Percentiles rank a stretch among this genome's conserved stretches.
Evolutionary conservation across 2,797 vertebrate genomes (phyloP).

Genomic region (Meda fulgida): DNA sequence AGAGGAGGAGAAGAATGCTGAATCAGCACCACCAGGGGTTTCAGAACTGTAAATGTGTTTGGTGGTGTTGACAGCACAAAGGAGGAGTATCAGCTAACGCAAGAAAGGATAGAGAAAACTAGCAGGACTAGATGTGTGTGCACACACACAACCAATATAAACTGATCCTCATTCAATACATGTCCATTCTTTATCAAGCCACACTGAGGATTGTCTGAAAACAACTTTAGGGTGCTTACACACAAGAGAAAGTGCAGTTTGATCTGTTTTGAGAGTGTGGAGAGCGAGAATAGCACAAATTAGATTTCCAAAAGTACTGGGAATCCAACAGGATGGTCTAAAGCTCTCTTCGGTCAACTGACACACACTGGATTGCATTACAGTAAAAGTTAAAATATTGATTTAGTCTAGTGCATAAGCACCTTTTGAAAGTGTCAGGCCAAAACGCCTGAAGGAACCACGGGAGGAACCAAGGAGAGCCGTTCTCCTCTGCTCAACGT

Average conservation of each 20-base stretch:
- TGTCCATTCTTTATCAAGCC: background rate
- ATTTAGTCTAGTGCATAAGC: background rate
- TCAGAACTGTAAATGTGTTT: slow-evolving; percentile 17
- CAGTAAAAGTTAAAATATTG: background rate
- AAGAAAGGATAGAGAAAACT: background rate
- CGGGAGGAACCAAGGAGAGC: background rate
- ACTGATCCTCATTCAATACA: background rate
- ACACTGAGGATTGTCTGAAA: background rate
- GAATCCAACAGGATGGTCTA: background rate
- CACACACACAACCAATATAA: background rate
- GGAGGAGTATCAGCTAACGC: background rate
- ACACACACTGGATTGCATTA: background rate
- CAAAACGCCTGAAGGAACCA: background rate
- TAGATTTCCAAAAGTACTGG: background rate
- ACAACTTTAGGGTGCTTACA: background rate
- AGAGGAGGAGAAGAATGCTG: slow-evolving; percentile 44
- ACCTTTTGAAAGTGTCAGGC: background rate
- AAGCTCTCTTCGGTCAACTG: background rate
- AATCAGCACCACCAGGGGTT: slow-evolving; percentile 21
- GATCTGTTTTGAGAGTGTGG: background rate
- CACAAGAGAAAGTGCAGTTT: background rate
- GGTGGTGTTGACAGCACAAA: slow-evolving; percentile 1
- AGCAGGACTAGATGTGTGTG: background rate
- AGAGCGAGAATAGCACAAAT: background rate
- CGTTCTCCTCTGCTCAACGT: background rate